Evolutionary conservation across 2,113 vertebrate genomes (phyloP), one percentile per base, ranked within the genome.

Genomic region (Ctenodactylus gundi): DNA sequence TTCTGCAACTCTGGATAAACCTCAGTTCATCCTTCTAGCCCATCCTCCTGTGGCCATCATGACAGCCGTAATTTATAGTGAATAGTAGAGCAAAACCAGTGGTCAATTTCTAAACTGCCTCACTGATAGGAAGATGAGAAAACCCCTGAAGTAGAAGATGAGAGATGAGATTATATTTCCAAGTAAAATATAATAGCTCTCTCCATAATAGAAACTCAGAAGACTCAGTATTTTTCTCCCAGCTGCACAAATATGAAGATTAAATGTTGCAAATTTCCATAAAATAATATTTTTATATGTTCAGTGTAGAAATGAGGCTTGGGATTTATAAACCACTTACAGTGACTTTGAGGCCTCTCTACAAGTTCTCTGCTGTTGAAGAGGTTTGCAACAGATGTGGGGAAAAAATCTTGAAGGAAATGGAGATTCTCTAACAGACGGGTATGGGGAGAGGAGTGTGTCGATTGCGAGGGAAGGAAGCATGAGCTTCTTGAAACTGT

Each of bases 171-270:
- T 87, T 73, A 57, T 51, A 41, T 70, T 78, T 88, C n/a, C 88
- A 68, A 91, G 73, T 88, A 85, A 88, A 91, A 88, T 88, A 85
- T 85, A 91, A 88, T 49, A 51, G 7, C 39, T 73, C 39, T 85
- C 4, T 36, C 15, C 11, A 6, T 68, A 7, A 73, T 55, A 88
- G 83, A 70, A 85, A 67, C 41, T 87, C 57, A 62, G 49, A 84
- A n/a, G 39, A 60, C 36, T 85, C 44, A 81, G 7, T 84, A 58
- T 93, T 91, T 96, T 78, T 65, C 57, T 91, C 14, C 13, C 4
- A 80, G 49, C 5, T 67, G 62, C 34, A 84, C 1, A 88, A 75
- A 68, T 75, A 62, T 46, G 67, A 93, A 95, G 60, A 67, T 53
- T 68, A 91, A 88, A 75, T 29, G 7, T 77, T 65, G 29, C 46